These are phyloP conservation scores for Caenorhabditis sp. DNA, from an alignment of 2,888 invertebrate genomes.

Conservation along the genomic window DNA sequence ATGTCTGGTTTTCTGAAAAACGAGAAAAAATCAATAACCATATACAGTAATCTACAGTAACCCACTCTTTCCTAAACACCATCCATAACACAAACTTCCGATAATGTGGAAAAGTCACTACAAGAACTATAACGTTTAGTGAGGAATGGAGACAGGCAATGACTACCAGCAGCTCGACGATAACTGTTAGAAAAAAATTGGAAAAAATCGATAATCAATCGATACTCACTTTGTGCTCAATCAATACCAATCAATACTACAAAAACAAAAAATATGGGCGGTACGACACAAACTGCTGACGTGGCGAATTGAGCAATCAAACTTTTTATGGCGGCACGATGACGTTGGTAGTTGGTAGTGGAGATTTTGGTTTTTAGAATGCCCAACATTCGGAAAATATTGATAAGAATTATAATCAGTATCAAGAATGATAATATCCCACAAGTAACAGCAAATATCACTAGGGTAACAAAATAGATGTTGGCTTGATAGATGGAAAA, in stretches of 20 bases:
- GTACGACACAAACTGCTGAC: slow-evolving; percentile 28
- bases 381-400: slow-evolving; percentile 42
- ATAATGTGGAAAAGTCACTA: slow-evolving; percentile 32
- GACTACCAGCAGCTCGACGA: slow-evolving; percentile 24
- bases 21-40: no score
- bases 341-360: slow-evolving; percentile 28
- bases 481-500: slow-evolving; percentile 41
- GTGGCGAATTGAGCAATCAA: slow-evolving; percentile 41
- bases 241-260: slow-evolving; percentile 27
- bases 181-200: no score
- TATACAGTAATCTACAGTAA: no score
- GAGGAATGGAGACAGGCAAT: slow-evolving; percentile 19
- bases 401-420: slow-evolving; percentile 5
- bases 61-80: slow-evolving; percentile 5
- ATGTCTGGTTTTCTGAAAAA: background rate
- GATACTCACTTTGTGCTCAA: slow-evolving; percentile 32
- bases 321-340: slow-evolving; percentile 34
- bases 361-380: slow-evolving; percentile 33
- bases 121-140: slow-evolving; percentile 12
- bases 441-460: slow-evolving; percentile 15
- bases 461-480: background rate
- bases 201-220: no score
- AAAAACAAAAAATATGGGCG: slow-evolving; percentile 43
- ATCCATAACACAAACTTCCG: slow-evolving; percentile 25
- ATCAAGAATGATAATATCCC: slow-evolving; percentile 23